phyloP scores from a whole-genome alignment of 1,140 invertebrate species.

The Adoxophyes honmai region DNA sequence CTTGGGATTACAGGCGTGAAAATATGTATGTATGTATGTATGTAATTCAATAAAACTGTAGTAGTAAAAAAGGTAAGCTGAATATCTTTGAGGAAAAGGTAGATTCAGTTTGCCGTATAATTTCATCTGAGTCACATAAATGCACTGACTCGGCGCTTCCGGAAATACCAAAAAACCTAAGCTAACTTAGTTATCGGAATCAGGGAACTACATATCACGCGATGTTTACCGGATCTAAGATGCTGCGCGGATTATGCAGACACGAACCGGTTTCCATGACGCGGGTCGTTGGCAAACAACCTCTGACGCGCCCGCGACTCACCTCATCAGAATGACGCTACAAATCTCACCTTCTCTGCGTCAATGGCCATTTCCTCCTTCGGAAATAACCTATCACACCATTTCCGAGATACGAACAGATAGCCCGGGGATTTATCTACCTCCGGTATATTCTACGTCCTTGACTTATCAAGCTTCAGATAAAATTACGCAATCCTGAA shows the following conservation, averaged over 20 bases:
- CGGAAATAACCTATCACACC: background rate
- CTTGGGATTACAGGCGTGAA: no score
- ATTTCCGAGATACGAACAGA: slow-evolving; percentile 3
- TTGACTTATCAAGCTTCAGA: background rate
- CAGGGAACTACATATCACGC: background rate
- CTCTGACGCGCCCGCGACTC: background rate
- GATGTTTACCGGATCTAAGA: slow-evolving; percentile 4
- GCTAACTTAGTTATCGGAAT: slow-evolving; percentile 2
- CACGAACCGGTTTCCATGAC: slow-evolving; percentile 3
- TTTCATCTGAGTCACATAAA: no score
- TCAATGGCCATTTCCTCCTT: background rate
- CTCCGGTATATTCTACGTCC: background rate
- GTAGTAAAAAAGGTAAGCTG: no score
- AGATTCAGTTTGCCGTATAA: no score
- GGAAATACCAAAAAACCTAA: background rate
- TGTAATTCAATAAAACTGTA: no score
- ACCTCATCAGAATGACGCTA: background rate
- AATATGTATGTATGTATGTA: no score
- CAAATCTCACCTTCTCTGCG: background rate
- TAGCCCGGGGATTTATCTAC: background rate
- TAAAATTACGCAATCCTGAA: background rate
- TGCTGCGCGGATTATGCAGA: background rate
- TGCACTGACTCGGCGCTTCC: background rate
- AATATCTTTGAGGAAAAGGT: no score
- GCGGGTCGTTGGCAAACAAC: background rate